Base-by-base conservation (phyloP, 2,113 vertebrate genomes). In the Pangasianodon hypophthalmus region DNA sequence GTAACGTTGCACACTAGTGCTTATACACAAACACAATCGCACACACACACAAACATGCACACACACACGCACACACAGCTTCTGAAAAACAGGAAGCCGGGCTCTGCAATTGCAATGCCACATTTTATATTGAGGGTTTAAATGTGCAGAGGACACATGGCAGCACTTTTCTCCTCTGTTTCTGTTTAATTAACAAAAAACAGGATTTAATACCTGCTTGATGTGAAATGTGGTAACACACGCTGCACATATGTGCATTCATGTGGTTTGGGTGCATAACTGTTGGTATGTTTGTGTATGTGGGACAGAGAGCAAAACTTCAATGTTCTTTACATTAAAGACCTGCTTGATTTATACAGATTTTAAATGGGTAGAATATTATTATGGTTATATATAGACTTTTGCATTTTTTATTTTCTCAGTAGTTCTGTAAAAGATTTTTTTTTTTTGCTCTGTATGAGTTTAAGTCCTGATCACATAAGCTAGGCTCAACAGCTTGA, bases 111-210 rank as follows among this genome's bases (percentile, higher is more conserved):
- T 89, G 91, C 91, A 92, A 89, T 90, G 88, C 90, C 93, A 81
- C 90, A 90, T 90, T 91, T 91, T 90, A 92, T 84, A 88, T 87
- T 85, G 41, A 84, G 90, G 89, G 84, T 91, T 92, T 91, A 93
- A 95, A 94, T 93, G 93, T 90, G 94, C 92, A 90, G 92, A 95
- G 93, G 93, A 93, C 95, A 95, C 95, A 96, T 95, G 96, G 95
- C 93, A 96, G 83, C 93, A 91, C 94, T 96, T 96, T 95, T 93
- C 94, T 92, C 44, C 95, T 94, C 87, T 94, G 93, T 93, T 95
- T 95, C 94, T 94, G 93, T 95, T 95, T 95, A 96, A 96, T 96
- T 96, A 96, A 93, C 88, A 92, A 90, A 75, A 92, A 95, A 94
- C 73, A 91, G 93, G 89, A 94, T 95, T 92, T 94, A 92, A 90